Evolutionary conservation across 2,797 vertebrate species (phyloP).

Genomic region (Pachyuromys duprasi): DNA sequence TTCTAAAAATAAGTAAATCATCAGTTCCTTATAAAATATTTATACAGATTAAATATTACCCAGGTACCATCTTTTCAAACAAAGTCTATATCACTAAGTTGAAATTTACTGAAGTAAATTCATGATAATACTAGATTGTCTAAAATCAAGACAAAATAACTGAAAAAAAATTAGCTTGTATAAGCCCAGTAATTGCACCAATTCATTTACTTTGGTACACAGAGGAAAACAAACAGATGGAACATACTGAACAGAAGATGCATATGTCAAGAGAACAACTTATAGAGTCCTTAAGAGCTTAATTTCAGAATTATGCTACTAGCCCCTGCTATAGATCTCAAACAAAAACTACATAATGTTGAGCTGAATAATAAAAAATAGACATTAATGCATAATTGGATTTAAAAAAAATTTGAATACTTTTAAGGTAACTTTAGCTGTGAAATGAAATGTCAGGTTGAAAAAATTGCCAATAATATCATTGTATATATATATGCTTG

Average conservation of each 20-base stretch:
- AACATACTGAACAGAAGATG: neutral
- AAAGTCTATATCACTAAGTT: neutral
- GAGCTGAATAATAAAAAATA: neutral
- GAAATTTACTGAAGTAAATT: neutral
- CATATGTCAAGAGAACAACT: neutral
- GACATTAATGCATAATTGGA: neutral
- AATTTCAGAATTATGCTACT: neutral
- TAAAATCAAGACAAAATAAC: neutral
- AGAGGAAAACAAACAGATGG: neutral
- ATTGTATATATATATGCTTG: neutral
- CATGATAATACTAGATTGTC: neutral
- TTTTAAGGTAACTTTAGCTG: neutral
- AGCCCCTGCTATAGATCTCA: neutral
- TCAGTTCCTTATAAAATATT: neutral
- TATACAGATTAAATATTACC: neutral
- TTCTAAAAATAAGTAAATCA: slow-evolving; percentile 45
- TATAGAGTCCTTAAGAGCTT: neutral
- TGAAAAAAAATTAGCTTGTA: neutral
- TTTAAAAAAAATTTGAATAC: neutral
- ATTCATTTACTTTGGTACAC: neutral
- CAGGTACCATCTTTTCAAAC: slow-evolving; percentile 29
- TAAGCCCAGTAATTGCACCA: neutral
- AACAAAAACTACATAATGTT: neutral
- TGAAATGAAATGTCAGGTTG: neutral
- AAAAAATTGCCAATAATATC: neutral